Conservation (phyloP, 2,113 vertebrate species). For the Pachycephala philippinensis region DNA sequence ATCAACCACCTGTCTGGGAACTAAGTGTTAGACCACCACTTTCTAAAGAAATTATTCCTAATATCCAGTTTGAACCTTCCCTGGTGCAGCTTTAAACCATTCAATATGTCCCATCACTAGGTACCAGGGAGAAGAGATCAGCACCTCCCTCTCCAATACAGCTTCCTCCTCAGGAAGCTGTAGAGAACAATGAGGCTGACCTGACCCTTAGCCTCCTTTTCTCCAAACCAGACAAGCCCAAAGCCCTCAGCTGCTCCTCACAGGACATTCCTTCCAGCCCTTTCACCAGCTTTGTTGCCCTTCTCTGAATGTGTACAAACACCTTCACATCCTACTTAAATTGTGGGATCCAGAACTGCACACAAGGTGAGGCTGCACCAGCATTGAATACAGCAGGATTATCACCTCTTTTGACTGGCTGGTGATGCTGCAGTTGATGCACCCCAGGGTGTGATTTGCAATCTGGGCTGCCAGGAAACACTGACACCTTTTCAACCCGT, state of each 20-base stretch:
- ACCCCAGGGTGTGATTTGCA: background rate
- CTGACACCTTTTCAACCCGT: background rate
- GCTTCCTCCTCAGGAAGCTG: background rate
- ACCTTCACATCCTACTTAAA: background rate
- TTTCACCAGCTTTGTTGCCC: background rate
- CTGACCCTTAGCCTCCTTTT: background rate
- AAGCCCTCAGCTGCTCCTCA: background rate
- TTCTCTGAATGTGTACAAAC: background rate
- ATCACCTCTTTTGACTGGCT: background rate
- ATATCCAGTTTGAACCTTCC: background rate
- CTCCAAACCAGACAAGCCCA: background rate
- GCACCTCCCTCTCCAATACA: background rate
- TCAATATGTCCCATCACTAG: background rate
- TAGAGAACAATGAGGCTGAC: background rate
- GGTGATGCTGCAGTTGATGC: background rate
- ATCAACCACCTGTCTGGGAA: background rate
- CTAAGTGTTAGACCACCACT: background rate
- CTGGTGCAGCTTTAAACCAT: background rate
- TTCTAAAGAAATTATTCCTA: background rate
- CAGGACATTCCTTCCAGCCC: background rate
- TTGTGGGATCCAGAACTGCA: background rate
- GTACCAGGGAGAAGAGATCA: background rate
- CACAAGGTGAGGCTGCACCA: background rate
- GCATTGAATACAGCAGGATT: background rate
- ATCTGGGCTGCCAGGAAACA: background rate